A percentile compares a stretch with the other conserved stretches of the same genome.
These are phyloP conservation scores for Salarias fasciatus DNA, from an alignment of 2,797 vertebrate genomes.

Conservation along the genomic window DNA sequence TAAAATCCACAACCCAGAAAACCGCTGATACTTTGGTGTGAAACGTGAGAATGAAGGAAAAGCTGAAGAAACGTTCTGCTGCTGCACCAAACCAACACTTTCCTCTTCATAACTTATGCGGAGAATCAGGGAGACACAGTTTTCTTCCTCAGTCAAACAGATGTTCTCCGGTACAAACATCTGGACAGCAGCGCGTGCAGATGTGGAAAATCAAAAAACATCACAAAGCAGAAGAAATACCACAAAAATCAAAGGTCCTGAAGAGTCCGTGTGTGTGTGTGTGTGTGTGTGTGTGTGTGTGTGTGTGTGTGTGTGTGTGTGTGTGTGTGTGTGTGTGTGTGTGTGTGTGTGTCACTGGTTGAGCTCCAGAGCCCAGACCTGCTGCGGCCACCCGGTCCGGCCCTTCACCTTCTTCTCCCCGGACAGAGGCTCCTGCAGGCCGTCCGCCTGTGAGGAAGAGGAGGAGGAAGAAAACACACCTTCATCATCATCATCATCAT, in stretches of 20 bases:
- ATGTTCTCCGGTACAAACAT: slow-evolving; percentile 40
- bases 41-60: too few species aligned
- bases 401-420: slow-evolving; percentile 93
- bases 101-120: too few species aligned
- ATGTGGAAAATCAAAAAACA: slow-evolving; percentile 7
- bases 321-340: neutral
- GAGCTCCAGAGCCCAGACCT: slow-evolving; percentile 96
- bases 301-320: slow-evolving; percentile 41
- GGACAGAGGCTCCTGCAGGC: slow-evolving; percentile 82
- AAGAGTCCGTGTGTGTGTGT: slow-evolving; percentile 11
- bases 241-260: slow-evolving; percentile 51
- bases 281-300: neutral
- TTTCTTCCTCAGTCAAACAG: slow-evolving; percentile 23
- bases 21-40: too few species aligned
- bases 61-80: too few species aligned
- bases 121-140: slow-evolving; percentile 13
- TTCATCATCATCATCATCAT: neutral
- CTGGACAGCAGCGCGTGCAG: slow-evolving; percentile 30
- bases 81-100: too few species aligned
- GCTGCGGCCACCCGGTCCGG: slow-evolving; percentile 95
- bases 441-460: slow-evolving; percentile 78
- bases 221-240: slow-evolving; percentile 41
- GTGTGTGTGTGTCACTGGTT: slow-evolving; percentile 84
- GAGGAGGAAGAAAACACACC: neutral
- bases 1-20: too few species aligned